Evolutionary conservation across 2,113 vertebrate species (phyloP).

Genomic region (Acinonyx jubatus): DNA sequence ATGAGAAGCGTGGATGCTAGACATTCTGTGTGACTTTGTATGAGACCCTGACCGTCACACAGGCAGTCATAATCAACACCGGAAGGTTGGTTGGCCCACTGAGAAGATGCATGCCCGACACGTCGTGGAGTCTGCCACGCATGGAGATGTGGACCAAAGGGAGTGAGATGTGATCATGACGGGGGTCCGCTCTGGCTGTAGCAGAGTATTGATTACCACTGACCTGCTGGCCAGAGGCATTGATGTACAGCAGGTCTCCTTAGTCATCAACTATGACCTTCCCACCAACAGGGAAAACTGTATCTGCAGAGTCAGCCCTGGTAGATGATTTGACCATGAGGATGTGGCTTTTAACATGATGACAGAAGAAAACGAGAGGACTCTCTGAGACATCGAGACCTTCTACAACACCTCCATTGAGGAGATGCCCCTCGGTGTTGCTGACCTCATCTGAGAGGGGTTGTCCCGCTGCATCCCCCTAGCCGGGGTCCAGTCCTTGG

Average conservation of each 20-base stretch:
- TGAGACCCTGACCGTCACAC: constrained; percentile 93
- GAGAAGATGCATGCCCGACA: constrained; percentile 84
- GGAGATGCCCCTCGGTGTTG: constrained; percentile 82
- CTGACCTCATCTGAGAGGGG: constrained; percentile 85
- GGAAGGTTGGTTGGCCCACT: constrained; percentile 95
- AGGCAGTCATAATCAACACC: constrained; percentile 94
- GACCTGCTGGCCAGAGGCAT: constrained; percentile 89
- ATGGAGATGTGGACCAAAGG: constrained; percentile 94
- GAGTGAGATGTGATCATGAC: constrained; percentile 93
- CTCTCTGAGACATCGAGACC: constrained; percentile 91
- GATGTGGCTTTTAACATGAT: constrained; percentile 93
- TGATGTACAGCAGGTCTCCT: constrained; percentile 76
- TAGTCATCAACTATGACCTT: not conserved
- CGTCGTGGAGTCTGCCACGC: constrained; percentile 90
- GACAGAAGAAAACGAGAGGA: constrained; percentile 92
- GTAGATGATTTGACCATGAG: constrained; percentile 91
- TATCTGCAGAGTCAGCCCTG: constrained; percentile 65
- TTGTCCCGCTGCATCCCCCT: not conserved
- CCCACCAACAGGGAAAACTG: not conserved
- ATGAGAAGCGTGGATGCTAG: constrained; percentile 94
- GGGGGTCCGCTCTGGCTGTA: constrained; percentile 93
- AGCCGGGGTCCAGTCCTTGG: constrained; percentile 5
- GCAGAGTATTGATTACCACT: constrained; percentile 92
- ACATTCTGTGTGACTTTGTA: constrained; percentile 92
- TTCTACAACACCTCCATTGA: constrained; percentile 94